Evolutionary conservation across 2,888 invertebrate species (phyloP).

Genomic region (Conomelus anceps): DNA sequence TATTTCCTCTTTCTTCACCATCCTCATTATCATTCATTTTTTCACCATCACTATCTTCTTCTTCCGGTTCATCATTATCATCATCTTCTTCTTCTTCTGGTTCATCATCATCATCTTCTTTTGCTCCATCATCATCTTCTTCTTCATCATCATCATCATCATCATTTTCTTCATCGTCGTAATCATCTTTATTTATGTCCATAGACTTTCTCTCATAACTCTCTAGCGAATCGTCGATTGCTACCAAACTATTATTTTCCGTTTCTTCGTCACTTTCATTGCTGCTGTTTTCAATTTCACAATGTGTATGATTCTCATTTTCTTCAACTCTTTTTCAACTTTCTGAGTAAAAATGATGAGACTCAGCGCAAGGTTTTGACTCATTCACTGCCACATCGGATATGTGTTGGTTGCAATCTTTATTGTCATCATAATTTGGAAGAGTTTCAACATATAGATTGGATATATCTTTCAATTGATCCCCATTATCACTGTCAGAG

Average conservation of each 20-base stretch:
- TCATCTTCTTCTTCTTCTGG: background rate
- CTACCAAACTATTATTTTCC: background rate
- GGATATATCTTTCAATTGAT: background rate
- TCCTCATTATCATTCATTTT: slow-evolving; percentile 18
- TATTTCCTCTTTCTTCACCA: too few relatives aligned
- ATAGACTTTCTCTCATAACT: too few relatives aligned
- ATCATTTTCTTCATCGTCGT: slow-evolving; percentile 1
- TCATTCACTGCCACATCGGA: background rate
- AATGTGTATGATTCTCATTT: background rate
- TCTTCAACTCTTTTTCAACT: background rate
- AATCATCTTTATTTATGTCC: background rate
- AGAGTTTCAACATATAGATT: background rate
- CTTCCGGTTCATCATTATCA: background rate
- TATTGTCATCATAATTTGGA: background rate
- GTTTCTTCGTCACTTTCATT: background rate
- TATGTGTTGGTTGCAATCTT: background rate
- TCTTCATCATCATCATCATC: background rate
- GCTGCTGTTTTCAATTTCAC: background rate
- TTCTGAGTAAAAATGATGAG: background rate
- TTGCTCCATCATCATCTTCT: background rate
- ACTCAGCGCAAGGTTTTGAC: too few relatives aligned
- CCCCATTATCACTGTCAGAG: background rate
- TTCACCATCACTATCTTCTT: slow-evolving; percentile 1
- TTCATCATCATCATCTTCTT: background rate
- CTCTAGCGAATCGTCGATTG: background rate